Evolutionary conservation across 2,113 vertebrate species (phyloP), one percentile per base, ranked within the genome.

Genomic region (Takifugu bimaculatus): DNA sequence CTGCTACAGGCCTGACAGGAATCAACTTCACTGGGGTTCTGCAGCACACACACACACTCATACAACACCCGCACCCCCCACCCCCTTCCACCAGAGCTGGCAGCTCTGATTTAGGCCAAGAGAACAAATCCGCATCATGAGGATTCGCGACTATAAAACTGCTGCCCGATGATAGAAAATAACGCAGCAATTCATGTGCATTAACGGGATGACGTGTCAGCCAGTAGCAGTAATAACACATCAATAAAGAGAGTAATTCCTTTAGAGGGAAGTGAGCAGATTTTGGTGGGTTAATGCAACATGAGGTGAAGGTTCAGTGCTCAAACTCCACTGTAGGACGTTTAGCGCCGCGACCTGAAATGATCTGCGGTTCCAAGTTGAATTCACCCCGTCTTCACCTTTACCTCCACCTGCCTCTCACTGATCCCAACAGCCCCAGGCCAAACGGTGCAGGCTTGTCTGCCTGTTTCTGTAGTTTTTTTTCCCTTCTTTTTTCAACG

Each of bases 1-100:
- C 63, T 64, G 75, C 70, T 77, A 63, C 29, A 26, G 74, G 65
- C 81, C 65, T 85, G 83, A 83, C 86, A 81, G 81, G 68, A 85
- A 76, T 83, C 78, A 83, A 84, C 79, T 80, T 75, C 75, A 69
- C 68, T 53, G 69, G 64, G 67, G 64, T 64, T 72, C 63, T 68
- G 48, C 72, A 70, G 26, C 60, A 71, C 58, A 54, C 51, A 56
- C 60, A 35, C 57, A 49, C 62, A 48, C 54, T 35, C 60, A 61
- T 0, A 77, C 56, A 20, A 28, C 57, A n/a, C 42, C 28, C 28
- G 48, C 47, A 25, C 28, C 54, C 45, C 45, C 20, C 47, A n/a
- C n/a, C 32, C 50, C 52, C 54, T 11, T 26, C 14, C 60, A 53
- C 50, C 3, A 56, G 12, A 7, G 1, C 13, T 50, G 35, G 32